Base-by-base conservation (phyloP, 2,888 invertebrate species). In the Baccha elongata region DNA sequence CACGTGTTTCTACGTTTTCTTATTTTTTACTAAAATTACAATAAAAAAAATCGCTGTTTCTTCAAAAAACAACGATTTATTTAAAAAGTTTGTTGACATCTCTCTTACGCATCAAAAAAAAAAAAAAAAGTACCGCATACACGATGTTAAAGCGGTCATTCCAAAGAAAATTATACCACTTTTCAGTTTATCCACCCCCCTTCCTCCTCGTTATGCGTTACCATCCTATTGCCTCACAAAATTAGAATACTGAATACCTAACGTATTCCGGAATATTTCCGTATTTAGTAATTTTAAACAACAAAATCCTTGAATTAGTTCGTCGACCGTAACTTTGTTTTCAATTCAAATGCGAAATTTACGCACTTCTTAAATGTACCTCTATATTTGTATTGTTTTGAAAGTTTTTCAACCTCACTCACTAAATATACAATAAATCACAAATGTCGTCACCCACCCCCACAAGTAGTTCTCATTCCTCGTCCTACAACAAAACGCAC, bases 261-360 rank as follows among this genome's bases (percentile, higher is more conserved):
- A 76, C 52, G 67, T 62, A 72, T 72, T 67, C 83, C 37, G 69
- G 17, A 32, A 68, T 15, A 52, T 44, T 53, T 62, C 23, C 60
- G 46, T 53, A 37, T 46, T 21, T 35, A 35, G 50, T 23, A 44
- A 35, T 44, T 1, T 29, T 29, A 60, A 60, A 17, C 7, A 44
- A 15, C 19, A 68, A 68, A 72, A 64, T 78, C 83, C 83, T 83
- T 83, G 83, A 83, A 83, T 19, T 35, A 76, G 83, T 83, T 83
- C 78, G 55, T 78, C 83, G 83, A 83, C 83, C 52, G 71, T 42
- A 23, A 42, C 8, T 64, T 62, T 72, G 72, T 68, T 72, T 83
- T 71, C 23, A 58, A 73, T 35, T n/a, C 21, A 55, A 64, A 78
- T 68, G 83, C 83, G 68, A 83, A 83, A 83, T 83, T 78, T 72